Conservation (phyloP, 2,888 invertebrate genomes). For the Sphaeridia pumilis region DNA sequence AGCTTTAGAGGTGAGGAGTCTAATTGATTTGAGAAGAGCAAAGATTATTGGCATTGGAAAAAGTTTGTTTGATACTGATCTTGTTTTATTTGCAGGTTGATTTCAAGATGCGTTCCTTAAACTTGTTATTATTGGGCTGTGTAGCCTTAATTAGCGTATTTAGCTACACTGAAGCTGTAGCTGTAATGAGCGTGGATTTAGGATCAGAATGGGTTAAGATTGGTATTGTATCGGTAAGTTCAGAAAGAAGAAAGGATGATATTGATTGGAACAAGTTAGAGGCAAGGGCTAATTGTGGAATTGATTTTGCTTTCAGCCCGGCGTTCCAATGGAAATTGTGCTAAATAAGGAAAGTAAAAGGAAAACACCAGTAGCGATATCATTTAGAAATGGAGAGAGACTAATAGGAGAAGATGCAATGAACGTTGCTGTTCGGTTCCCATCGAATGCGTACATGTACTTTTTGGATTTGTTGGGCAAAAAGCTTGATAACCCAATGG, state of each 20-base stretch:
- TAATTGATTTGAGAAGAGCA: too few relatives aligned
- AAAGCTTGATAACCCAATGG: slow-evolving; percentile 76
- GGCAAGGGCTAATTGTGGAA: too few relatives aligned
- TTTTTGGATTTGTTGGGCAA: slow-evolving; percentile 86
- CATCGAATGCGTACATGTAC: slow-evolving; percentile 75
- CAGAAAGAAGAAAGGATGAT: too few relatives aligned
- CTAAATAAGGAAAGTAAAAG: slow-evolving; percentile 94
- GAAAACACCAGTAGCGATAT: slow-evolving; percentile 82
- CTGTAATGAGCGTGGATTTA: slow-evolving; percentile 96
- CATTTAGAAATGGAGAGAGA: slow-evolving; percentile 77
- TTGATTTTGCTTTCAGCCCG: slow-evolving; percentile 50
- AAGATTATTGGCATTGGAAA: too few relatives aligned
- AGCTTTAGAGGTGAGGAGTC: too few relatives aligned
- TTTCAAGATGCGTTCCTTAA: too few relatives aligned
- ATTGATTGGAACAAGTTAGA: too few relatives aligned
- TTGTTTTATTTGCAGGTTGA: too few relatives aligned
- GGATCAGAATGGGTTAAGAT: slow-evolving; percentile 97
- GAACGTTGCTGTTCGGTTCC: slow-evolving; percentile 72
- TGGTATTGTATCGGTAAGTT: slow-evolving; percentile 54
- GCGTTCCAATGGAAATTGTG: slow-evolving; percentile 99
- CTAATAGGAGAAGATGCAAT: slow-evolving; percentile 90
- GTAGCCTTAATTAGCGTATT: slow-evolving; percentile 7
- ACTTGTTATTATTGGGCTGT: not conserved
- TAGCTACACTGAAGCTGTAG: slow-evolving; percentile 46
- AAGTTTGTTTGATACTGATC: too few relatives aligned